Evolutionary conservation across 2,888 invertebrate species (phyloP), one percentile per base, ranked within the genome.

Genomic region (Steinernema hermaphroditum): DNA sequence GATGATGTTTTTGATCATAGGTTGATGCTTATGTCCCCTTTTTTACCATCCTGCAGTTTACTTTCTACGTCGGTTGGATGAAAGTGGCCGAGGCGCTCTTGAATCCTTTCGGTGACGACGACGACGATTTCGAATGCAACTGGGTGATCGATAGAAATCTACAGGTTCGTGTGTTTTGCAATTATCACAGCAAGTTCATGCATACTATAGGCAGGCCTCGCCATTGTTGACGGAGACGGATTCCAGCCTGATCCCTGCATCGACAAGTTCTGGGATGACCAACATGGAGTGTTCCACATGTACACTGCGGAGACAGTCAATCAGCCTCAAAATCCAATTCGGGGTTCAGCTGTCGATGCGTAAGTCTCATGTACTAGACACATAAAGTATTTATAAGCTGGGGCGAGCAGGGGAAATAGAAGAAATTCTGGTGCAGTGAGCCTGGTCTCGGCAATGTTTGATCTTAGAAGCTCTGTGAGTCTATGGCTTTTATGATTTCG

Each of bases 51-150:
- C 62, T 73, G 14, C 73, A 73, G 70, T 73, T 73, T 41, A 70
- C 70, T 0, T 49, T 73, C n/a, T 73, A 73, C 43, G 62, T 73
- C 41, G 73, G 73, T 44, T 73, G 73, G 73, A 46, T 73, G 70
- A 73, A 73, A 70, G 81, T 81, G 4, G 81, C 81, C 16, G 81
- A 81, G 62, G 79, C 78, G n/a, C 80, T 81, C 79, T 44, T 81
- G 50, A 81, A 81, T 49, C 81, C 81, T 24, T 81, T 81, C 74
- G 81, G 81, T 54, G 81, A 81, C 72, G 80, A 81, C 54, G 81
- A 80, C 62, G 81, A 81, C 69, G 81, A 81, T 46, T 81, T 81
- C 50, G 80, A 81, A 62, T 78, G 78, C 70, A 81, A 81, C 62
- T 80, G 80, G n/a, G 74, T 81, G 12, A 81, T 81, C 68, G 81